These are phyloP conservation scores for Heterotis niloticus DNA, from an alignment of 2,113 vertebrate genomes.

Conservation along the genomic window DNA sequence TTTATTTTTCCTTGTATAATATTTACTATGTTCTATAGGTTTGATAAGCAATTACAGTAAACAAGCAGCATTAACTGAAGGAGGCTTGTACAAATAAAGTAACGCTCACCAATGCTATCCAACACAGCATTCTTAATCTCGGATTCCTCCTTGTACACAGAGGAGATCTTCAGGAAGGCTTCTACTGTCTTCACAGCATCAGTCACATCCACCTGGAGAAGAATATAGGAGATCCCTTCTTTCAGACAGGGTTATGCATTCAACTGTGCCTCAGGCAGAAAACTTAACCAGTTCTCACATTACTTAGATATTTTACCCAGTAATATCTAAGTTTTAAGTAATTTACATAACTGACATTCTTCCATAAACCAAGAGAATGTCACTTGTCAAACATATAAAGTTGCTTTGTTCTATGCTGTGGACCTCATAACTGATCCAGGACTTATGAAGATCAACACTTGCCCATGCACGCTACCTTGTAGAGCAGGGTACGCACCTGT, in stretches of 20 bases:
- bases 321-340: too few species aligned
- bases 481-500: conserved; percentile 63
- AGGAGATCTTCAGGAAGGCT: conserved; percentile 85
- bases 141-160: conserved; percentile 83
- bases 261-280: too few species aligned
- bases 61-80: neutral
- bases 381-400: too few species aligned
- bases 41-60: neutral
- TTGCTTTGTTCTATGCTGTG: too few species aligned
- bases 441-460: neutral
- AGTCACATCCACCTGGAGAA: conserved; percentile 74
- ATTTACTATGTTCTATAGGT: too few species aligned
- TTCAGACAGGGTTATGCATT: neutral
- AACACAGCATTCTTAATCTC: conserved; percentile 73
- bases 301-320: too few species aligned
- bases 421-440: neutral
- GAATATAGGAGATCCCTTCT: neutral
- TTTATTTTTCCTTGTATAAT: too few species aligned
- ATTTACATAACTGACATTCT: too few species aligned
- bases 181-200: conserved; percentile 79
- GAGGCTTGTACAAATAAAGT: neutral
- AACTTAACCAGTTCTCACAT: too few species aligned
- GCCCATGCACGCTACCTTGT: neutral
- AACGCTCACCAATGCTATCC: conserved; percentile 63
- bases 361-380: too few species aligned